A percentile compares a stretch with the other conserved stretches of the same genome.
phyloP scores from a whole-genome alignment of 1,140 invertebrate genomes.

The Pollicipes pollicipes region DNA sequence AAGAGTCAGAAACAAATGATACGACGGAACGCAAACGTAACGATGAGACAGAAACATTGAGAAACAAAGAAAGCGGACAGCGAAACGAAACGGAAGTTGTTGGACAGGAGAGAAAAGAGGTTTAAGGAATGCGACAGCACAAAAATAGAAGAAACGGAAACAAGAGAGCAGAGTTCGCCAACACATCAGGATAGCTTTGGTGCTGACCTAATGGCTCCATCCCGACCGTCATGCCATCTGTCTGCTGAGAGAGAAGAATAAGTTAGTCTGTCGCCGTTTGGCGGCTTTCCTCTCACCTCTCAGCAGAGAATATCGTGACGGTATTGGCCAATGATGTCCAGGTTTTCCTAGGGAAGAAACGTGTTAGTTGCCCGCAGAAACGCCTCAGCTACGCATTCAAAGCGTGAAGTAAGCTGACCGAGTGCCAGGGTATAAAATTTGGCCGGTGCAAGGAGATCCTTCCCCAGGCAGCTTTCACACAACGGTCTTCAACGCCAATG shows the following conservation, averaged over 20 bases:
- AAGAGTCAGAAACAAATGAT: too few relatives aligned
- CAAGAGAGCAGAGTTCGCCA: background rate
- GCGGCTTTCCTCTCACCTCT: constrained; percentile 37
- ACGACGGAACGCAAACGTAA: too few relatives aligned
- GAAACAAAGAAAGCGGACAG: background rate
- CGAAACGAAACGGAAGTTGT: background rate
- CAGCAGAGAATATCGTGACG: constrained; percentile 68
- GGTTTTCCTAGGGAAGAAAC: constrained; percentile 39
- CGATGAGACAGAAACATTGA: too few relatives aligned
- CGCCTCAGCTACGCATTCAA: background rate
- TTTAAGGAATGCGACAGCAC: background rate
- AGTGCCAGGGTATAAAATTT: background rate
- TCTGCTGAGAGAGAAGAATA: constrained; percentile 6
- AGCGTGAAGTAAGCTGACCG: background rate
- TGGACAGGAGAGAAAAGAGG: background rate
- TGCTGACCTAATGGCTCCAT: constrained; percentile 3
- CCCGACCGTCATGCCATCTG: constrained; percentile 4
- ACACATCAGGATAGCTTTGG: background rate
- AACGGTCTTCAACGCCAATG: background rate
- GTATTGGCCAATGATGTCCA: constrained; percentile 65
- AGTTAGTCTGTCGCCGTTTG: constrained; percentile 13
- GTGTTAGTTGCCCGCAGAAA: background rate
- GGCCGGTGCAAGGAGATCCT: background rate
- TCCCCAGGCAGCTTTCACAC: background rate
- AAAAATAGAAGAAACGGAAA: background rate